Conservation (phyloP, 2,888 invertebrate species). For the Priapulus caudatus region DNA sequence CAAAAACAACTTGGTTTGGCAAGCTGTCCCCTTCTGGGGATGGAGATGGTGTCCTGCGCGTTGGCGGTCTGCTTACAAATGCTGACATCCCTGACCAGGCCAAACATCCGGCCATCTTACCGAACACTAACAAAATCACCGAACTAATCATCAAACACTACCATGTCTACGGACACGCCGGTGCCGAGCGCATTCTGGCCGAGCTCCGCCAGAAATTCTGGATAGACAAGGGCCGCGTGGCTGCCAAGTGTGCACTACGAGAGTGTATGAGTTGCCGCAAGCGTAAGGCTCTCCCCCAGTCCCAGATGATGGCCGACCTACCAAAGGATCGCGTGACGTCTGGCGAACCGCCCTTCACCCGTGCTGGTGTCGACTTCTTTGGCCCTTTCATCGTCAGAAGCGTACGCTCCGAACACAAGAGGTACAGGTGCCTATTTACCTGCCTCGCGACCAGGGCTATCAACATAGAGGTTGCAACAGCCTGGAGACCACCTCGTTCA, state of each 20-base stretch:
- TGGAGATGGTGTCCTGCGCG: background rate
- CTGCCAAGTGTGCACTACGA: background rate
- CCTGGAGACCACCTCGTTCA: slow-evolving; percentile 11
- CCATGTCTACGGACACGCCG: slow-evolving; percentile 5
- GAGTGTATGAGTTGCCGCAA: slow-evolving; percentile 10
- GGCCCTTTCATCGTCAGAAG: slow-evolving; percentile 11
- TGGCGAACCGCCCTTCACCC: slow-evolving; percentile 5
- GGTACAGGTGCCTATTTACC: slow-evolving; percentile 14
- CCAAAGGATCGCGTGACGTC: slow-evolving; percentile 7
- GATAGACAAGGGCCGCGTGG: slow-evolving; percentile 5
- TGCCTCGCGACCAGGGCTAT: no score
- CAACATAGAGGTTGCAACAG: slow-evolving; percentile 11
- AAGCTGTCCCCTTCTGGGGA: background rate
- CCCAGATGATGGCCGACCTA: slow-evolving; percentile 11
- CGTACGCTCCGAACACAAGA: slow-evolving; percentile 4
- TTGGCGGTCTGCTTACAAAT: background rate
- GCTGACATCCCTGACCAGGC: background rate
- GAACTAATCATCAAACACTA: slow-evolving; percentile 7
- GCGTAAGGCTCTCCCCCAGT: background rate
- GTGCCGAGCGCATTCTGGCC: slow-evolving; percentile 7
- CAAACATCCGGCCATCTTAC: background rate
- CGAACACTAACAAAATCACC: no score
- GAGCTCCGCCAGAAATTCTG: slow-evolving; percentile 9
- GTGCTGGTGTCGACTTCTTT: slow-evolving; percentile 12
- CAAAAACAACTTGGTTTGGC: no score